phyloP scores from a whole-genome alignment of 1,140 invertebrate species.

The Hylaeus anthracinus region DNA sequence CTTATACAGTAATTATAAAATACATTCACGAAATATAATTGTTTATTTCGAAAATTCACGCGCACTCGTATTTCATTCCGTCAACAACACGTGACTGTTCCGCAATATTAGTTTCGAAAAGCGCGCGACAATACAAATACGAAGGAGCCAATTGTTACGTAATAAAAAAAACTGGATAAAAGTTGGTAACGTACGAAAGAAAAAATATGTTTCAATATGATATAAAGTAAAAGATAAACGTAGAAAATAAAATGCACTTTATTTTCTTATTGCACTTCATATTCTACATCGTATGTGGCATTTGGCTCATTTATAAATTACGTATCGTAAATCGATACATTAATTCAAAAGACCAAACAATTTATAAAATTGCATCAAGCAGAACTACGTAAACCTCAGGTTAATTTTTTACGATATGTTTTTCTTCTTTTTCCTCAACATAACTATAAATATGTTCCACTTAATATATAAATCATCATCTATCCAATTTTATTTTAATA shows the following conservation, averaged over 20 bases:
- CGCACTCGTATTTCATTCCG: constrained; percentile 12
- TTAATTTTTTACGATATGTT: constrained; percentile 36
- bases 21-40: constrained; percentile 1
- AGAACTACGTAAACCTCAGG: constrained; percentile 10
- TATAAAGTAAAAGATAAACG: constrained; percentile 20
- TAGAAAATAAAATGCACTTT: constrained; percentile 57
- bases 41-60: constrained; percentile 8
- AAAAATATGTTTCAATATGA: background rate
- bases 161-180: background rate
- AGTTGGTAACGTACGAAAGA: background rate
- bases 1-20: background rate
- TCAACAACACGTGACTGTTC: constrained; percentile 23
- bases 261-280: constrained; percentile 45
- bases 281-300: constrained; percentile 27
- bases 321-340: background rate
- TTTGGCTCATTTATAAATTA: constrained; percentile 23
- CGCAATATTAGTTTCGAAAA: background rate
- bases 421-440: background rate
- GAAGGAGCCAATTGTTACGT: background rate
- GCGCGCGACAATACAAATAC: background rate
- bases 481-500: constrained; percentile 33
- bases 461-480: constrained; percentile 26
- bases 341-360: constrained; percentile 12
- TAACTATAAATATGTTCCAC: background rate
- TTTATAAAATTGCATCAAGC: constrained; percentile 25